Percentiles rank a stretch among this genome's conserved stretches.
These are phyloP conservation scores for Myiotriccus ornatus DNA, from an alignment of 2,797 vertebrate genomes.

Conservation along the genomic window DNA sequence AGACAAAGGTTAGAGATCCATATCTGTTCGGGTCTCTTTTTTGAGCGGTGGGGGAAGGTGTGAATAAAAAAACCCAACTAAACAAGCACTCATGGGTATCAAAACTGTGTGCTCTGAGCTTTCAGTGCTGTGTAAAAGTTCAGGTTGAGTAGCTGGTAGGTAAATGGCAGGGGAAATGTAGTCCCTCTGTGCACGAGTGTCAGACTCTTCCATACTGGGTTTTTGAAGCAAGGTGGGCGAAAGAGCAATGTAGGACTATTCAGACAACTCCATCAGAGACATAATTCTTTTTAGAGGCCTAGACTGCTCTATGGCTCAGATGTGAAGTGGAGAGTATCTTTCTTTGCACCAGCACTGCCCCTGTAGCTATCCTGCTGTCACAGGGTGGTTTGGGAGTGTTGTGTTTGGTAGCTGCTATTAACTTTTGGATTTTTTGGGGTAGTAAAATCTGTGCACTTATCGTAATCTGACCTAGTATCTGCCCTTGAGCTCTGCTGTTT, in stretches of 20 bases:
- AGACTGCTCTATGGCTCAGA: background rate
- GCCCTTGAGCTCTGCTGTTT: background rate
- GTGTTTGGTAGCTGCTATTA: background rate
- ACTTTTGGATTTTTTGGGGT: background rate
- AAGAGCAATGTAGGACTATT: background rate
- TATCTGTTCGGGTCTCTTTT: background rate
- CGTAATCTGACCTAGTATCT: background rate
- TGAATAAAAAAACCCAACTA: accelerated
- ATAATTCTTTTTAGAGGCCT: background rate
- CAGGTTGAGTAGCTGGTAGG: background rate
- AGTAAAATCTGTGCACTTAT: background rate
- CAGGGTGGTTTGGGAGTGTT: background rate
- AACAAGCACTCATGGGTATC: background rate
- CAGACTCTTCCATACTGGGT: background rate
- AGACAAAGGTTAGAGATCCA: background rate
- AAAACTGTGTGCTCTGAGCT: background rate
- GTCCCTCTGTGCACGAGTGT: background rate
- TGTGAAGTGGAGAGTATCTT: background rate
- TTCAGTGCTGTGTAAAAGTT: background rate
- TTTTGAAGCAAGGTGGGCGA: background rate
- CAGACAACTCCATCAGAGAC: background rate
- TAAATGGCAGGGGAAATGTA: background rate
- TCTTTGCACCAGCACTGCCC: background rate
- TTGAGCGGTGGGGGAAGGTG: accelerated
- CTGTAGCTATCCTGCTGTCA: background rate